Conservation (phyloP, 2,888 invertebrate genomes). For the Cerastis leucographa region DNA sequence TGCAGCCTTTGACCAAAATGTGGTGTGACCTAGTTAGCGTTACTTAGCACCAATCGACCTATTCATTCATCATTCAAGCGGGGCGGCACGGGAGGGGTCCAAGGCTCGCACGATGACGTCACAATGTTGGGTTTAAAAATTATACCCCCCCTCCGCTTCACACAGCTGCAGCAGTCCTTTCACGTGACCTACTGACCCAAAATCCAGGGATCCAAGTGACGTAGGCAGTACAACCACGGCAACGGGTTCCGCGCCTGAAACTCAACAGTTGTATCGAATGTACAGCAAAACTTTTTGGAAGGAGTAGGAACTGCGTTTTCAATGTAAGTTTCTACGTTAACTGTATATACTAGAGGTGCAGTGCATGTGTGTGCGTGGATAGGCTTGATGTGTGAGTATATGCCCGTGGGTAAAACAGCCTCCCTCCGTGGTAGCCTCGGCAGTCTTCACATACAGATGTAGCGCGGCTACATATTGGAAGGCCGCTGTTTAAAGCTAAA, state of each 20-base stretch:
- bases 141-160: constrained; percentile 75
- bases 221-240: constrained; percentile 84
- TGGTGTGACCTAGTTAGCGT: constrained; percentile 73
- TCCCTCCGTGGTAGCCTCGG: constrained; percentile 67
- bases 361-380: constrained; percentile 61
- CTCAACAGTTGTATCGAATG: constrained; percentile 45
- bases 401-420: constrained; percentile 61
- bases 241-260: constrained; percentile 68
- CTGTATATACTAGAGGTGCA: constrained; percentile 67
- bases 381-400: constrained; percentile 67
- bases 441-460: constrained; percentile 51
- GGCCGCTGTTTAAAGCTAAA: constrained; percentile 50
- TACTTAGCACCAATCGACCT: constrained; percentile 79
- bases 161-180: constrained; percentile 85
- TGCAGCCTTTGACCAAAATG: constrained; percentile 45
- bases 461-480: constrained; percentile 33
- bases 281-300: constrained; percentile 74
- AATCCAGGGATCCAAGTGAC: constrained; percentile 83
- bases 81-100: constrained; percentile 75
- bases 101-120: constrained; percentile 84
- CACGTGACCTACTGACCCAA: constrained; percentile 89
- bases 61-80: constrained; percentile 88
- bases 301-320: constrained; percentile 78
- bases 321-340: constrained; percentile 83
- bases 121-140: constrained; percentile 83